These are phyloP conservation scores for Bambusicola thoracicus DNA, from an alignment of 2,113 vertebrate species.

Conservation along the genomic window DNA sequence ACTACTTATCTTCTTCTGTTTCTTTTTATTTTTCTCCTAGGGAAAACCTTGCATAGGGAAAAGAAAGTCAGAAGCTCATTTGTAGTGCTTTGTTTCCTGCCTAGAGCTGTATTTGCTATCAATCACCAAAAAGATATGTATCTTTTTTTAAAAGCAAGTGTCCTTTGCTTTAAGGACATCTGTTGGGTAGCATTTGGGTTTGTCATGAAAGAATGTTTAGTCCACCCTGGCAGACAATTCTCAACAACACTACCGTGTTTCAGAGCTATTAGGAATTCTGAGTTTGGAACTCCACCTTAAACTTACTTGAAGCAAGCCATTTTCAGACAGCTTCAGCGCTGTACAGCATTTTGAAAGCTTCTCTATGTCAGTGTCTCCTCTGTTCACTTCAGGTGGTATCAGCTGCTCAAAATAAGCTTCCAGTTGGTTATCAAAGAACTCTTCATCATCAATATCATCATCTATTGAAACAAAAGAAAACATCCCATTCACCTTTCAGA, in stretches of 20 bases:
- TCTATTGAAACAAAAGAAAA: constrained; percentile 73
- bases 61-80: neutral
- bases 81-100: neutral
- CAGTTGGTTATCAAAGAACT: constrained; percentile 88
- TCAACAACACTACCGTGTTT: rapidly evolving
- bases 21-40: rapidly evolving
- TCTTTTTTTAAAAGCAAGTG: neutral
- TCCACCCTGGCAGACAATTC: neutral
- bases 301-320: constrained; percentile 44
- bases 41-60: neutral
- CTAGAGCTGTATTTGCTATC: neutral
- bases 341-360: constrained; percentile 78
- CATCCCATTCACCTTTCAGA: neutral
- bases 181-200: neutral
- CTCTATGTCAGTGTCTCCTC: constrained; percentile 79
- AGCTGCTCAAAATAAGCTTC: constrained; percentile 92
- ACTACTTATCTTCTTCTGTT: neutral
- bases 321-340: constrained; percentile 55
- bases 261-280: neutral
- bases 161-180: neutral
- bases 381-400: constrained; percentile 83
- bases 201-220: neutral
- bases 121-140: neutral
- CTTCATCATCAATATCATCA: constrained; percentile 88
- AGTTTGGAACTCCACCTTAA: neutral